These are phyloP conservation scores for Cololabis saira DNA, from an alignment of 2,113 vertebrate species.

Conservation along the genomic window DNA sequence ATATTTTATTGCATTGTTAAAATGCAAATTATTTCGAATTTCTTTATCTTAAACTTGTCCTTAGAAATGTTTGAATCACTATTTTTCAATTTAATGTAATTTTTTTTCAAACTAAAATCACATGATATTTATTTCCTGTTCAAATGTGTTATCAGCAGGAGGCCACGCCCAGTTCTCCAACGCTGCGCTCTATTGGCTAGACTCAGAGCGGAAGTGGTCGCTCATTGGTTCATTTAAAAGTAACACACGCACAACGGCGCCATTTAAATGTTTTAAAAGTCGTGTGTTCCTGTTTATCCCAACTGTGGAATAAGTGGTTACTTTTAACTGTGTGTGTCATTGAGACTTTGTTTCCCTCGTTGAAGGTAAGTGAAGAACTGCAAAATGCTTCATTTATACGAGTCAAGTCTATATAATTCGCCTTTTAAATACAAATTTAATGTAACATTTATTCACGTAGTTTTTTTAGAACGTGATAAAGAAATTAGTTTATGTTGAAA, in stretches of 20 bases:
- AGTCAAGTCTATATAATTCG: too few species aligned
- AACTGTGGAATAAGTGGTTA: background rate
- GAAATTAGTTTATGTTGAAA: too few species aligned
- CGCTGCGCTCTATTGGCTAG: background rate
- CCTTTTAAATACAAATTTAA: too few species aligned
- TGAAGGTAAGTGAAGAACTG: conserved; percentile 40
- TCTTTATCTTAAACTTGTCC: background rate
- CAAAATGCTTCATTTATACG: too few species aligned
- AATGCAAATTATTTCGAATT: too few species aligned
- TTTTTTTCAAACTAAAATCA: background rate
- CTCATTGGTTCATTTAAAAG: conserved; percentile 81
- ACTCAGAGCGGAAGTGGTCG: background rate
- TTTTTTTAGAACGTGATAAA: too few species aligned
- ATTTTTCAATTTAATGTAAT: too few species aligned
- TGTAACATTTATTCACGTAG: too few species aligned
- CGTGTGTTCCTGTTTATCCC: background rate
- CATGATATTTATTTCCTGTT: conserved; percentile 18
- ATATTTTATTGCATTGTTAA: too few species aligned
- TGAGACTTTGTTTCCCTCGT: background rate
- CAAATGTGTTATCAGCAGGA: conserved; percentile 7
- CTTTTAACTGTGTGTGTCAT: fast-evolving
- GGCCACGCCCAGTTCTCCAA: conserved; percentile 12
- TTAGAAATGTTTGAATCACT: background rate
- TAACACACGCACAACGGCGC: conserved; percentile 16
- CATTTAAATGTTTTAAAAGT: conserved; percentile 80